These are phyloP conservation scores for Rosalia funebris DNA, from an alignment of 2,888 invertebrate genomes.

Conservation along the genomic window DNA sequence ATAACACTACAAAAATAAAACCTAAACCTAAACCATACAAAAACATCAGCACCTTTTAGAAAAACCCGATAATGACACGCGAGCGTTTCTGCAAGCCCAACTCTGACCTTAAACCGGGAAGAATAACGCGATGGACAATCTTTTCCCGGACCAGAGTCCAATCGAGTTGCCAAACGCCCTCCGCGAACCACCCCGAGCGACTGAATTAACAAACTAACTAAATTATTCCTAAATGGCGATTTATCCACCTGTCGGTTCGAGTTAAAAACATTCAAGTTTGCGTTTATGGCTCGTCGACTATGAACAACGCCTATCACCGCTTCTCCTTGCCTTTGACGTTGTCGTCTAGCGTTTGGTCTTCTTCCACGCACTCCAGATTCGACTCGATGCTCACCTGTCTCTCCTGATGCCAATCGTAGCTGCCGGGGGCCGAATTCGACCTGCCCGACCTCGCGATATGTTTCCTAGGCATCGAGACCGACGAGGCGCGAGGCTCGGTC, in stretches of 20 bases:
- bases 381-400: constrained; percentile 54
- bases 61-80: not conserved
- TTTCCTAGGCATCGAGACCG: constrained; percentile 52
- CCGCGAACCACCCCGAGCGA: too few species aligned
- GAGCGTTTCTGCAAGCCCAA: too few species aligned
- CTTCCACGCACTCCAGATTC: constrained; percentile 58
- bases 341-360: constrained; percentile 41
- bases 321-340: constrained; percentile 13
- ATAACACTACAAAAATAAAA: not conserved
- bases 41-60: not conserved
- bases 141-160: too few species aligned
- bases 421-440: constrained; percentile 81
- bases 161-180: not conserved
- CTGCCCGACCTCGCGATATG: constrained; percentile 68
- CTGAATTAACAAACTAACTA: too few species aligned
- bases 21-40: not conserved
- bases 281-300: too few species aligned
- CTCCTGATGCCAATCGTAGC: constrained; percentile 64
- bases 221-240: too few species aligned
- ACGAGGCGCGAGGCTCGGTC: constrained; percentile 47
- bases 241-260: too few species aligned
- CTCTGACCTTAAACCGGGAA: too few species aligned
- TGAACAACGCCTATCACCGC: constrained; percentile 39
- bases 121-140: too few species aligned
- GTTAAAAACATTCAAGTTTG: too few species aligned